These are phyloP conservation scores for Allacma fusca DNA, from an alignment of 2,888 invertebrate genomes.

Conservation along the genomic window DNA sequence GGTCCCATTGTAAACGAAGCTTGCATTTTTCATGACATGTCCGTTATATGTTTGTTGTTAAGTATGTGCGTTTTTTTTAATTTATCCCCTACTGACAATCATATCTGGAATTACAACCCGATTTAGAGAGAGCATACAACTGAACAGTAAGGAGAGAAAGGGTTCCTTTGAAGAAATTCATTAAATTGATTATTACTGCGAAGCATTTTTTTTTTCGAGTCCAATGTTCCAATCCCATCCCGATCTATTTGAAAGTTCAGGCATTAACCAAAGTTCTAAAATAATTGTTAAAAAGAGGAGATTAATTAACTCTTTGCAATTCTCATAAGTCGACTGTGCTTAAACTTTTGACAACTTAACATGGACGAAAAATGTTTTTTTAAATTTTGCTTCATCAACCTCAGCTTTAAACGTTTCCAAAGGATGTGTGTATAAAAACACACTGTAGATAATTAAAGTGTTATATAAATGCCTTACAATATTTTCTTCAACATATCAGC, in stretches of 20 bases:
- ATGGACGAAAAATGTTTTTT: not conserved
- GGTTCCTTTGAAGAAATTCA: too few relatives aligned
- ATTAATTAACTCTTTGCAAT: not conserved
- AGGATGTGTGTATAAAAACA: not conserved
- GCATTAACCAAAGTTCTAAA: not conserved
- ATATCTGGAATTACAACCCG: not conserved
- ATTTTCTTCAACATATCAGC: not conserved
- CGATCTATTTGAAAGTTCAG: not conserved
- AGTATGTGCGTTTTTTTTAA: not conserved
- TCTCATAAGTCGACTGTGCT: not conserved
- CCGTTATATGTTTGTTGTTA: constrained; percentile 20
- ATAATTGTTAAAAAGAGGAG: not conserved
- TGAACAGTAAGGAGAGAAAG: too few relatives aligned
- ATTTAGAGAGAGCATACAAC: too few relatives aligned
- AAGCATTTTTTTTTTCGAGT: too few relatives aligned
- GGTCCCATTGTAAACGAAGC: not conserved
- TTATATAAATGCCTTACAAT: not conserved
- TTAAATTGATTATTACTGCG: too few relatives aligned
- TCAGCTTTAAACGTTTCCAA: constrained; percentile 5
- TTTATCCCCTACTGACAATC: not conserved
- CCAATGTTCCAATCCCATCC: too few relatives aligned
- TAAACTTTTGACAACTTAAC: not conserved
- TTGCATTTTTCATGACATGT: constrained; percentile 33
- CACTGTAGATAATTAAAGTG: not conserved
- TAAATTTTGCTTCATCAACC: not conserved